Conservation (phyloP, 2,888 invertebrate species). For the Apodemia duryi region DNA sequence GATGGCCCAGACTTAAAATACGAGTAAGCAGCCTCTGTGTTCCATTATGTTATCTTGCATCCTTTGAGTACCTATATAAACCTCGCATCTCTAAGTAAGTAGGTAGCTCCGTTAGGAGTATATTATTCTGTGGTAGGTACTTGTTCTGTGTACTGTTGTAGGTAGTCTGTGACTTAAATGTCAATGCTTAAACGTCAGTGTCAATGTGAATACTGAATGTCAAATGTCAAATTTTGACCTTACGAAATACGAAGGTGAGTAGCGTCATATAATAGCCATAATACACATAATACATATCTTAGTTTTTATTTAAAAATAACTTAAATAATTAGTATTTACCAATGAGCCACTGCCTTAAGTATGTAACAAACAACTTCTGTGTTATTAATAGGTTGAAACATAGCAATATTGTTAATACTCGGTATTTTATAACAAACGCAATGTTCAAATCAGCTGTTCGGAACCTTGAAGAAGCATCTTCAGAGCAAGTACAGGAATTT, state of each 20-base stretch:
- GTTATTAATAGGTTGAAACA: conserved; percentile 31
- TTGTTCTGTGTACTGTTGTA: too few relatives aligned
- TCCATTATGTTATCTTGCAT: too few relatives aligned
- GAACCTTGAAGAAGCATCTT: conserved; percentile 78
- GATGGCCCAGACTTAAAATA: too few relatives aligned
- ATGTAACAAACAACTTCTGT: conserved; percentile 30
- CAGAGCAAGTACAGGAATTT: conserved; percentile 81
- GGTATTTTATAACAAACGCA: conserved; percentile 31
- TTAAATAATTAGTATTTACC: conserved; percentile 11
- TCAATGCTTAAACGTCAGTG: background rate
- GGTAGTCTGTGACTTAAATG: too few relatives aligned
- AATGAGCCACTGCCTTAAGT: conserved; percentile 23
- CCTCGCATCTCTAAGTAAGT: too few relatives aligned
- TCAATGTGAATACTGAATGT: background rate
- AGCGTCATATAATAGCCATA: background rate
- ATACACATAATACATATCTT: conserved; percentile 17
- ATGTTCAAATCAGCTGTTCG: conserved; percentile 70
- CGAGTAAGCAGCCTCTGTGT: too few relatives aligned
- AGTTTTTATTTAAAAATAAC: background rate
- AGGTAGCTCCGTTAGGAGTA: too few relatives aligned
- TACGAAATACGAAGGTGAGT: conserved; percentile 11
- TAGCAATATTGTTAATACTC: conserved; percentile 29
- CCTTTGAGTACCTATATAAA: too few relatives aligned
- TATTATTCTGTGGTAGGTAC: too few relatives aligned
- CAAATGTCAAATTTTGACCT: conserved; percentile 10